Evolutionary conservation across 2,888 invertebrate genomes (phyloP).

Genomic region (Strigamia transsilvanica): DNA sequence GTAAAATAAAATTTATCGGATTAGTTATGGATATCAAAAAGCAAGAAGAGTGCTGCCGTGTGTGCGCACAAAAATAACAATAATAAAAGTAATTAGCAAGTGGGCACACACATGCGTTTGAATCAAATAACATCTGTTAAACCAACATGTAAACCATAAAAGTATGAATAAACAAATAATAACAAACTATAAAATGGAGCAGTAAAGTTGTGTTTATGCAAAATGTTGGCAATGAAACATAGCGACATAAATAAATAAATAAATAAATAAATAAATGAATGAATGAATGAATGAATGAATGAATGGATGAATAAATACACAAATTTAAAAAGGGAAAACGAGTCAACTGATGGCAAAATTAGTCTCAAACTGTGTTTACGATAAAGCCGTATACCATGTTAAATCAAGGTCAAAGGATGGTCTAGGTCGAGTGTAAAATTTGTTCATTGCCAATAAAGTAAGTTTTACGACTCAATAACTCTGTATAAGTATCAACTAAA

Average conservation of each 20-base stretch:
- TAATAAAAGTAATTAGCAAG: background rate
- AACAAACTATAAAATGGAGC: constrained; percentile 7
- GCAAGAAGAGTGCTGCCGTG: background rate
- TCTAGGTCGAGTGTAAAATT: constrained; percentile 51
- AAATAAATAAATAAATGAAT: too few relatives aligned
- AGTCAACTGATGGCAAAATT: background rate
- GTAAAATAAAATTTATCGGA: background rate
- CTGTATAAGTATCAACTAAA: constrained; percentile 54
- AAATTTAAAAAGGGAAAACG: background rate
- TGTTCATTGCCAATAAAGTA: constrained; percentile 55
- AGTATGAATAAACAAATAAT: constrained; percentile 16
- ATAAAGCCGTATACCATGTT: constrained; percentile 53
- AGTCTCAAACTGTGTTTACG: constrained; percentile 23
- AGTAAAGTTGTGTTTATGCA: constrained; percentile 24
- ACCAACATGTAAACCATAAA: constrained; percentile 26
- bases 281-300: too few relatives aligned
- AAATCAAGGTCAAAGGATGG: constrained; percentile 53
- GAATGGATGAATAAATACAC: background rate
- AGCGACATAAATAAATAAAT: background rate
- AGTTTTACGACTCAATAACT: constrained; percentile 53
- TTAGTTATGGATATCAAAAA: background rate
- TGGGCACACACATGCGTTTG: background rate
- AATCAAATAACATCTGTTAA: constrained; percentile 27
- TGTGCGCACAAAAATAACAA: background rate
- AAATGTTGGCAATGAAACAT: background rate